Evolutionary conservation across 92 coral and sea anemone species (phyloP).

Genomic region (Meandrina meandrites): DNA sequence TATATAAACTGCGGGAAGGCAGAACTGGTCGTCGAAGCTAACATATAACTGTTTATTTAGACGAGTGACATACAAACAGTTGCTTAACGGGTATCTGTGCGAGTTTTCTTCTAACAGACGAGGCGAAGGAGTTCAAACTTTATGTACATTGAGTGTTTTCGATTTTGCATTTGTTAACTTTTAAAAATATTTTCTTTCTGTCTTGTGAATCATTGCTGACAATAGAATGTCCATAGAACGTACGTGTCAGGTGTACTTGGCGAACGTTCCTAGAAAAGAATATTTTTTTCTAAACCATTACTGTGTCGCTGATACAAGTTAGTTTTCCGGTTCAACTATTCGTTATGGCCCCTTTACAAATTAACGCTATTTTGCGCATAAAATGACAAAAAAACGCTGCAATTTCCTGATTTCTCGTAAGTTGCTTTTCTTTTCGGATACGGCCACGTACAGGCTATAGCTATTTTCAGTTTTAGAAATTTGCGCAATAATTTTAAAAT

Average conservation of each 20-base stretch:
- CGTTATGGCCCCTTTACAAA: neutral
- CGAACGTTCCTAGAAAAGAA: neutral
- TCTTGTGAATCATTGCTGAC: neutral
- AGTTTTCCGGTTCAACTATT: neutral
- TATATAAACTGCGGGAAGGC: neutral
- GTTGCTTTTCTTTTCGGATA: too few relatives aligned
- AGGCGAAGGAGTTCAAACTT: neutral
- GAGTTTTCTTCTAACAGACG: neutral
- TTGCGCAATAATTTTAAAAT: neutral
- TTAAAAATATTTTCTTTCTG: neutral
- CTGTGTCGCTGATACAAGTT: neutral
- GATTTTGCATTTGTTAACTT: neutral
- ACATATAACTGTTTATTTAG: neutral
- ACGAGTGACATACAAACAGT: neutral
- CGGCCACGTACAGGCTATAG: too few relatives aligned
- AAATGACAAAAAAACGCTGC: neutral
- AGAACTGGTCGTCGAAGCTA: neutral
- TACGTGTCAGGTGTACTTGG: neutral
- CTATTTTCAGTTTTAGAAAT: neutral
- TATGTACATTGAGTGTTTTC: neutral
- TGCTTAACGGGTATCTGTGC: neutral
- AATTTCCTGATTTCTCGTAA: too few relatives aligned
- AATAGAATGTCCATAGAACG: neutral
- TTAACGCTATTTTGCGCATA: too few relatives aligned
- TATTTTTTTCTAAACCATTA: neutral